Conservation (phyloP, 1,140 invertebrate species). For the Bombus pascuorum region DNA sequence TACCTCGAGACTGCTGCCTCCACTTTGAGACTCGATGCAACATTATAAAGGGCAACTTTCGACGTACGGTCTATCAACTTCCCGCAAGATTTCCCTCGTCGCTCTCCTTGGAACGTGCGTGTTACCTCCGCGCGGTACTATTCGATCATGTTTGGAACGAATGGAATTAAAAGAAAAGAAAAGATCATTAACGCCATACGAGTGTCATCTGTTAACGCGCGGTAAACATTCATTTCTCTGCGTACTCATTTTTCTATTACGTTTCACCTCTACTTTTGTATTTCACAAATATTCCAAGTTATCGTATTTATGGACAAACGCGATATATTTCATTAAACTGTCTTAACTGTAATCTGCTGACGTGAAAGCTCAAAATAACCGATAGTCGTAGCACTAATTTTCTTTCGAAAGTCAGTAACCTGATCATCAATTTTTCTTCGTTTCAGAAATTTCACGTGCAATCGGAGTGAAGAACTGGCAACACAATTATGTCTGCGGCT, state of each 20-base stretch:
- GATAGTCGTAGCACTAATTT: not conserved
- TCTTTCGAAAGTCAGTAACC: not conserved
- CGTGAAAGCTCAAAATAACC: no score
- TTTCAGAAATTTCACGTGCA: conserved; percentile 1
- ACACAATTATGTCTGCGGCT: not conserved
- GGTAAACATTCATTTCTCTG: no score
- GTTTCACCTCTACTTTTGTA: no score
- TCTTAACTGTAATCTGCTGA: no score
- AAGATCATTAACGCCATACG: not conserved
- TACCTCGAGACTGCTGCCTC: conserved; percentile 21
- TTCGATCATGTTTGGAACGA: not conserved
- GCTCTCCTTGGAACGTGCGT: not conserved
- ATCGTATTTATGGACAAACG: no score
- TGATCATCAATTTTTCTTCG: not conserved
- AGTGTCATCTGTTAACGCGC: no score
- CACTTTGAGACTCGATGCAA: conserved; percentile 37
- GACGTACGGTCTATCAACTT: conserved; percentile 6
- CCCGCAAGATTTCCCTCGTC: conserved; percentile 34
- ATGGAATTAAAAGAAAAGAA: not conserved
- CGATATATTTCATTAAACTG: no score
- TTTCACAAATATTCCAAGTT: not conserved
- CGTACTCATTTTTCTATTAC: no score
- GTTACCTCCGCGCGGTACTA: no score
- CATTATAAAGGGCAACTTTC: conserved; percentile 40
- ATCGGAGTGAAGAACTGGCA: not conserved